Evolutionary conservation across 2,888 invertebrate genomes (phyloP), one percentile per base, ranked within the genome.

Genomic region (Chrysolina oricalcia): DNA sequence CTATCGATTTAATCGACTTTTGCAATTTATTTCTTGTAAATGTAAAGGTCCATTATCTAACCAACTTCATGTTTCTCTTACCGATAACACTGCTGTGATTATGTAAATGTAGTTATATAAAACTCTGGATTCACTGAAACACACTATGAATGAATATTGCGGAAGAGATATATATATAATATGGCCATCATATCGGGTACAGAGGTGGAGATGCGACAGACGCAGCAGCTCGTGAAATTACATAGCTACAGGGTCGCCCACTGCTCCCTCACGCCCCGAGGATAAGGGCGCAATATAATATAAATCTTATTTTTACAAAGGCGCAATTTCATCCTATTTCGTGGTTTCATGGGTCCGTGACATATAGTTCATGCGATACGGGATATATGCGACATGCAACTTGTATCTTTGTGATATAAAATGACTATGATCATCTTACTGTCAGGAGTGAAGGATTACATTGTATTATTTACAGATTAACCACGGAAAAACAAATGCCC

Each of bases 161-260:
- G 15, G 35, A n/a, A 9, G 62, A 68, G 48, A 56, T 67, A 68
- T 66, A 67, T 41, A 67, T 23, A 73, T 40, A 50, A 40, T 62
- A 50, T 70, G 80, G 80, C 80, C 81, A 81, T 82, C 81, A 82
- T 79, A 82, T 81, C 80, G 77, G 71, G 74, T 70, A 70, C 70
- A 41, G 69, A 62, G 62, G 64, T 70, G 72, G 67, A 72, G 78
- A 75, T 77, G 78, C 80, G 82, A 82, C 82, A 81, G 79, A 82
- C 67, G 76, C 82, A 82, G 78, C 78, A 79, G 77, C 76, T 81
- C 78, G 81, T 82, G 81, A 82, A 82, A 82, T 82, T 81, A 82
- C 81, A 77, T 80, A 76, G 78, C 79, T 78, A 77, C 77, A 78
- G 81, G 81, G 81, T 73, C 65, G 78, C 70, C 63, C 72, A 46